phyloP scores from a whole-genome alignment of 2,113 vertebrate genomes.

The Notarius quadriscutis region DNA sequence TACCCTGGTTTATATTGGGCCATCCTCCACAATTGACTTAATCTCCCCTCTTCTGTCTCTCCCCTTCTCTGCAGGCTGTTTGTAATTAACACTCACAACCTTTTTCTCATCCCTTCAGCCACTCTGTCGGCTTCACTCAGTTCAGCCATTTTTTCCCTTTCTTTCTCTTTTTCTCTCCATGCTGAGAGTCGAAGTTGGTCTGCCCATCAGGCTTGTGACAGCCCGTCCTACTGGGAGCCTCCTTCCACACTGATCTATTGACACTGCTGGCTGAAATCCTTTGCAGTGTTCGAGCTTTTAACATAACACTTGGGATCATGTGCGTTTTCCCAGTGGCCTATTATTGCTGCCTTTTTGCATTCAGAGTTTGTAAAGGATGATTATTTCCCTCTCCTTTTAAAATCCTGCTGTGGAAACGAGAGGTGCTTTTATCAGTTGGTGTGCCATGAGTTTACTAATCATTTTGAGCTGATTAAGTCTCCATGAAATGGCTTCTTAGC shows the following conservation, averaged over 20 bases:
- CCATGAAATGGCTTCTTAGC: background rate
- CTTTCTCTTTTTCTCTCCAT: constrained; percentile 12
- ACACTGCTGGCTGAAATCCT: constrained; percentile 30
- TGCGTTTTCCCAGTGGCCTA: constrained; percentile 15
- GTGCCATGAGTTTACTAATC: constrained; percentile 10
- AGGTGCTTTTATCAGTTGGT: constrained; percentile 23
- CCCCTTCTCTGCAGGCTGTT: constrained; percentile 71
- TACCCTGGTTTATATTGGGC: constrained; percentile 61
- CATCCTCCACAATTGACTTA: constrained; percentile 68
- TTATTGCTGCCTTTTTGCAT: constrained; percentile 3
- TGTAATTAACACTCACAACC: constrained; percentile 74
- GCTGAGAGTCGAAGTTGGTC: constrained; percentile 54
- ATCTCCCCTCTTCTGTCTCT: constrained; percentile 60
- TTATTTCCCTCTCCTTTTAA: background rate
- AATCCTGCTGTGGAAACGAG: background rate
- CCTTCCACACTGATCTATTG: constrained; percentile 18
- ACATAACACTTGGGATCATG: constrained; percentile 26
- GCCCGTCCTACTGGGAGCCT: constrained; percentile 6
- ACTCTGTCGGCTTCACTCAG: constrained; percentile 61
- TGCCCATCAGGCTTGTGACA: constrained; percentile 44
- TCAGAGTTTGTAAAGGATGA: background rate
- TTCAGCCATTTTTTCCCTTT: constrained; percentile 32
- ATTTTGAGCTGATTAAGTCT: constrained; percentile 6
- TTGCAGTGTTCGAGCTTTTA: constrained; percentile 32
- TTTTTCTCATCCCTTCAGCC: constrained; percentile 67